Base-by-base conservation (phyloP, 2,888 invertebrate species). In the Hypomecis atomaria region DNA sequence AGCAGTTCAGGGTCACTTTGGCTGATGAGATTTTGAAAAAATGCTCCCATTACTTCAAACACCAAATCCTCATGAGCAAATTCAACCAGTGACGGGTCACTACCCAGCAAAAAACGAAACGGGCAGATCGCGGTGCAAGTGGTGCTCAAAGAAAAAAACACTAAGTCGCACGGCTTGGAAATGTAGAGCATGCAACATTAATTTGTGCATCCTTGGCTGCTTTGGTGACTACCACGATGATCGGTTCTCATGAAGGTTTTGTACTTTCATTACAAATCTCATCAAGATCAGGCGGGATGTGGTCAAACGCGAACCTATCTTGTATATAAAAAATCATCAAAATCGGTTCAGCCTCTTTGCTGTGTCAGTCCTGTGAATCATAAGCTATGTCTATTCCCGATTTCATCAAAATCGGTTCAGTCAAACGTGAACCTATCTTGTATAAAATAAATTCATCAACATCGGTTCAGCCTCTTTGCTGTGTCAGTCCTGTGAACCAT, bases 11-110 rank as follows among this genome's bases (percentile, higher is more conserved):
- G 40, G 40, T 40, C 40, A 40, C 40, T 40, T 40, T 40, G 6
- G 40, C 40, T 72, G 40, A 40, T 40, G 40, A 40, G 10, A 7
- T 40, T 9, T 40, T 40, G 23, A 40, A 40, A 40, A 40, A 10
- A 9, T 40, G 9, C 40, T 9, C 40, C 9, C 7, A 8, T 6
- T 10, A 7, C 5, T 7, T 7, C 9, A 9, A 8, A 40, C 9
- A 8, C 23, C 23, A 7, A 5, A 7, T 40, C 10, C 10, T 38
- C 38, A 38, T 38, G 6, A 40, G 7, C 40, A 4, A 40, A 40
- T 8, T 40, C 40, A 9, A 4, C 40, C 40, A 40, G 8, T 7
- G 10, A 40, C 7, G 7, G 40, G 40, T 9, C 40, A 40, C 40
- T 40, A 9, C 10, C 40, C 40, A 10, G 10, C 40, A 40, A 40